Conservation (phyloP, 2,888 invertebrate species). For the Schrankia costaestrigalis region DNA sequence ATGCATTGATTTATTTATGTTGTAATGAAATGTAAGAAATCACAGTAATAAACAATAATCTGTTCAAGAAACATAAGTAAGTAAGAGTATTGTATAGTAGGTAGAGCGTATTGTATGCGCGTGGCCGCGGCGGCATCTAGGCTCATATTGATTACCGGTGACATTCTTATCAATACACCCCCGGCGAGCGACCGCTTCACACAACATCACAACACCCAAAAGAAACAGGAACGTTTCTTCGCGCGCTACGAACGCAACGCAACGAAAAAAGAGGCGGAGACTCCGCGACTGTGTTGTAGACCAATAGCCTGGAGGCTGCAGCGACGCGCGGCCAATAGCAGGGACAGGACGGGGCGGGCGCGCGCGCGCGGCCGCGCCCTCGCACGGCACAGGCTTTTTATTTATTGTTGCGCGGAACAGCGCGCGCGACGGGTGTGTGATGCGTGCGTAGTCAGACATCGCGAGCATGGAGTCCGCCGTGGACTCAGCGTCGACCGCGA, state of each 20-base stretch:
- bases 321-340: slow-evolving; percentile 67
- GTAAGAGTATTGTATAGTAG: slow-evolving; percentile 9
- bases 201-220: slow-evolving; percentile 77
- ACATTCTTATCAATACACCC: slow-evolving; percentile 83
- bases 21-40: no score
- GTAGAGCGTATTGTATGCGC: slow-evolving; percentile 11
- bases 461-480: slow-evolving; percentile 79
- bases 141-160: slow-evolving; percentile 83
- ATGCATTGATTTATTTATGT: no score
- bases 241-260: slow-evolving; percentile 71
- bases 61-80: no score
- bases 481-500: slow-evolving; percentile 81
- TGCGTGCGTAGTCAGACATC: slow-evolving; percentile 67
- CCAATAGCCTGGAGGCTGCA: slow-evolving; percentile 57
- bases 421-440: slow-evolving; percentile 84
- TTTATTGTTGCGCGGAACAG: slow-evolving; percentile 86
- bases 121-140: slow-evolving; percentile 46
- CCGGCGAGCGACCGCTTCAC: slow-evolving; percentile 72
- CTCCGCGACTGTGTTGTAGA: slow-evolving; percentile 53
- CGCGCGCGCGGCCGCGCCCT: slow-evolving; percentile 79
- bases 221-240: slow-evolving; percentile 82
- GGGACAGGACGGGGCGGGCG: slow-evolving; percentile 64
- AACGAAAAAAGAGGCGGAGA: slow-evolving; percentile 77
- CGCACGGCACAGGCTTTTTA: slow-evolving; percentile 82
- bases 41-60: no score